phyloP scores from a whole-genome alignment of 2,797 vertebrate genomes.

The Spinibarbus caldwelli region DNA sequence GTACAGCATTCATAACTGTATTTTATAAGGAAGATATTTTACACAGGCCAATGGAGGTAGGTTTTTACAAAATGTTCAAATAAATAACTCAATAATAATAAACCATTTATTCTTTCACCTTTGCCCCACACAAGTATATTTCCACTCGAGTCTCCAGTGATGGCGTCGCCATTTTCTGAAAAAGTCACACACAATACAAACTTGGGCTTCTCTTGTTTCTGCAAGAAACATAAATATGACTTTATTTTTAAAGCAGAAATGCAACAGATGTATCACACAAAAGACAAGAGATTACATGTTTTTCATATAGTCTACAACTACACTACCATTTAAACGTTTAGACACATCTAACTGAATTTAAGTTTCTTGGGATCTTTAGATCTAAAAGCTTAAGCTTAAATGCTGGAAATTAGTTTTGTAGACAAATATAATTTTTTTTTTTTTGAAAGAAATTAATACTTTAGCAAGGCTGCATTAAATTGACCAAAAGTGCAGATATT shows the following conservation, averaged over 20 bases:
- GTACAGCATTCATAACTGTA: not conserved
- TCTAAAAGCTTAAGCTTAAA: not conserved
- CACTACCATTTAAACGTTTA: not conserved
- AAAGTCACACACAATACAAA: slow-evolving; percentile 98
- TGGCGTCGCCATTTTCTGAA: slow-evolving; percentile 96
- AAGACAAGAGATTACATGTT: slow-evolving; percentile 16
- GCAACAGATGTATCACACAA: slow-evolving; percentile 31
- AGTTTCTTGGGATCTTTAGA: not conserved
- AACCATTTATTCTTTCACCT: slow-evolving; percentile 77
- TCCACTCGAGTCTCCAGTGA: slow-evolving; percentile 97
- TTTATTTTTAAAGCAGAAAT: slow-evolving; percentile 57
- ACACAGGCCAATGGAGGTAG: not conserved
- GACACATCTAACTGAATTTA: not conserved
- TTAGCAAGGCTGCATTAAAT: not conserved
- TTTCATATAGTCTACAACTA: not conserved
- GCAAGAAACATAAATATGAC: slow-evolving; percentile 68
- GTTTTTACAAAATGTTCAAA: slow-evolving; percentile 18
- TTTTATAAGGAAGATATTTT: not conserved
- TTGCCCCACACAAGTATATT: slow-evolving; percentile 99
- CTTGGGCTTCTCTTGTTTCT: slow-evolving; percentile 99
- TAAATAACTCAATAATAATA: not conserved
- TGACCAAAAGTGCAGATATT: not conserved
- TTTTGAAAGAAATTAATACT: not conserved
- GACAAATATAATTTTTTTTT: no score
- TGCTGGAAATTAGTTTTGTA: no score